phyloP scores from a whole-genome alignment of 2,113 vertebrate species.

The Melospiza georgiana region DNA sequence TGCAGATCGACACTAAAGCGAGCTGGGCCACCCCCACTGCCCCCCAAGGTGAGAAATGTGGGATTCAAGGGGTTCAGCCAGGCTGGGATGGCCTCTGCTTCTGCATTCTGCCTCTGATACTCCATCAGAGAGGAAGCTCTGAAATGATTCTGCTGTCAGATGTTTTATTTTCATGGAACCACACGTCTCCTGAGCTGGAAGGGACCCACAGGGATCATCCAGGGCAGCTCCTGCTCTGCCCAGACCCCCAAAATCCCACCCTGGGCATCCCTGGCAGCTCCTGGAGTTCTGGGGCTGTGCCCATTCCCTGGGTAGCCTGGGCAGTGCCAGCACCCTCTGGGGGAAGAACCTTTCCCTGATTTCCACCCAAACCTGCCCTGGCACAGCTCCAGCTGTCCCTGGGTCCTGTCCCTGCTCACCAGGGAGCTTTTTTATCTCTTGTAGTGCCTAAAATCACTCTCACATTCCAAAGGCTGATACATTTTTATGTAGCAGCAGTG shows the following conservation, averaged over 20 bases:
- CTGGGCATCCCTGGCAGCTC: neutral
- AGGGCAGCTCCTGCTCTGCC: accelerated
- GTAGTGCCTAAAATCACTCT: neutral
- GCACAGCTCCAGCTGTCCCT: accelerated
- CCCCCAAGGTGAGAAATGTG: constrained; percentile 86
- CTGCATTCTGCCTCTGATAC: neutral
- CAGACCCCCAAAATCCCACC: neutral
- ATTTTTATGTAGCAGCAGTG: neutral
- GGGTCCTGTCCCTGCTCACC: neutral
- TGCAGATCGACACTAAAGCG: constrained; percentile 90
- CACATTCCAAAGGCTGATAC: neutral
- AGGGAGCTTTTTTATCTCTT: neutral
- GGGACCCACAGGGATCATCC: neutral
- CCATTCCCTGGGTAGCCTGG: neutral
- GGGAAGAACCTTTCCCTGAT: accelerated
- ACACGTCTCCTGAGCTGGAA: neutral
- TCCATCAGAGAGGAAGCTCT: neutral
- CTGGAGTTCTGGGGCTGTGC: neutral
- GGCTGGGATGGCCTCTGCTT: neutral
- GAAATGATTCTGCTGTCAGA: neutral
- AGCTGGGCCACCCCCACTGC: constrained; percentile 88
- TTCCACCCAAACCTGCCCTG: neutral
- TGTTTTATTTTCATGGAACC: neutral
- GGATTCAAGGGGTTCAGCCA: accelerated
- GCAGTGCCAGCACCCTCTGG: neutral